phyloP scores from a whole-genome alignment of 2,797 vertebrate species.

The Limosa lapponica region DNA sequence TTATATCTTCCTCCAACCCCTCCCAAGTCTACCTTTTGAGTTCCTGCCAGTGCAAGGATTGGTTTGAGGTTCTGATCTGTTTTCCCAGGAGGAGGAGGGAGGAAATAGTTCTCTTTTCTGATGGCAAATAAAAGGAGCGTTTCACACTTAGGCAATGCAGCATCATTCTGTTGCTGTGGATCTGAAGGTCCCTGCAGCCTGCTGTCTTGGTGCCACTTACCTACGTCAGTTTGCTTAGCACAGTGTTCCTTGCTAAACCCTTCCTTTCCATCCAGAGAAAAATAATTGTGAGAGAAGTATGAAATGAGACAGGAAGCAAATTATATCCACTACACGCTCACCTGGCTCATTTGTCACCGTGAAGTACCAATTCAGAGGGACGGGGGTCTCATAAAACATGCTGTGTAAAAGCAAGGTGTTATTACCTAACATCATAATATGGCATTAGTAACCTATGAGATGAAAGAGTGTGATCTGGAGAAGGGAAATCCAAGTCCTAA shows the following conservation, averaged over 20 bases:
- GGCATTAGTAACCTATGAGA: not conserved
- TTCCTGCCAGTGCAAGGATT: slow-evolving; percentile 61
- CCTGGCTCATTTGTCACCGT: not conserved
- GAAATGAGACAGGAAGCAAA: not conserved
- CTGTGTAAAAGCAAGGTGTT: not conserved
- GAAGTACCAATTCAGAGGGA: not conserved
- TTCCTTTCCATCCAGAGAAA: not conserved
- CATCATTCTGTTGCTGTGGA: not conserved
- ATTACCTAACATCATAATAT: not conserved
- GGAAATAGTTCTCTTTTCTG: not conserved
- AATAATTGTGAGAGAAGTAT: not conserved
- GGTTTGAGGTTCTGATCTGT: slow-evolving; percentile 44
- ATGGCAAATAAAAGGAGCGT: not conserved
- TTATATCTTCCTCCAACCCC: slow-evolving; percentile 67
- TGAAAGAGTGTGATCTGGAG: not conserved
- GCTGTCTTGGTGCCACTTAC: not conserved
- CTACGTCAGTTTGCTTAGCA: not conserved
- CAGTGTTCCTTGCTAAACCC: not conserved
- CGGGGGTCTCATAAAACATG: not conserved
- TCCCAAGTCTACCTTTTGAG: slow-evolving; percentile 63
- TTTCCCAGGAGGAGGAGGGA: slow-evolving; percentile 35
- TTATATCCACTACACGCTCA: not conserved
- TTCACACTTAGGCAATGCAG: not conserved
- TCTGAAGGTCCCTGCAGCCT: not conserved
- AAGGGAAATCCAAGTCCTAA: not conserved